These are phyloP conservation scores for Noctua janthe DNA, from an alignment of 2,888 invertebrate species.

Conservation along the genomic window DNA sequence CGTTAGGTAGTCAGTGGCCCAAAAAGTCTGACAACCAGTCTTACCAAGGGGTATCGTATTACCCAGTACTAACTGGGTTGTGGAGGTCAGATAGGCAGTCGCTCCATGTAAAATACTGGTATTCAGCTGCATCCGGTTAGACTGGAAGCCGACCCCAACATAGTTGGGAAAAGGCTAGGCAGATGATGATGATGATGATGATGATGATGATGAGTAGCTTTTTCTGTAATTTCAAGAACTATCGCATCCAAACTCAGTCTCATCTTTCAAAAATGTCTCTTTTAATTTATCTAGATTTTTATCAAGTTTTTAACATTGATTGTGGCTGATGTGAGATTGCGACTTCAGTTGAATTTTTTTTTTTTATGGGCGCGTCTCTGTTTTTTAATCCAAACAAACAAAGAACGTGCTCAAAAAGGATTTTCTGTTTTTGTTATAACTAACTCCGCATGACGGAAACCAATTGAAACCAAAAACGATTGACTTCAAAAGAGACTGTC, in stretches of 20 bases:
- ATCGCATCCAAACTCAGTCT: neutral
- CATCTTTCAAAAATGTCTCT: neutral
- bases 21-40: too few relatives aligned
- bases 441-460: neutral
- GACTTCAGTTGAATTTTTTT: neutral
- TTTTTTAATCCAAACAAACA: conserved; percentile 9
- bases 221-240: neutral
- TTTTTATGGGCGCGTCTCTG: neutral
- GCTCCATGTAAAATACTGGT: too few relatives aligned
- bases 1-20: too few relatives aligned
- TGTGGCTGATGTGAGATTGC: neutral
- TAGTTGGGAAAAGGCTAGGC: too few relatives aligned
- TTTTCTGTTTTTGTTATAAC: too few relatives aligned
- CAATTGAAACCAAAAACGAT: neutral
- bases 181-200: too few relatives aligned
- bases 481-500: neutral
- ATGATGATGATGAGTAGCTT: too few relatives aligned
- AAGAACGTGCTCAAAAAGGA: neutral
- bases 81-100: too few relatives aligned
- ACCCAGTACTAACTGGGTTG: too few relatives aligned
- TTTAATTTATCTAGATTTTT: neutral
- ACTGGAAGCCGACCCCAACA: too few relatives aligned
- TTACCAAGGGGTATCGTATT: too few relatives aligned
- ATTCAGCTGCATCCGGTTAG: too few relatives aligned
- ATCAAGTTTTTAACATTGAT: neutral